These are phyloP conservation scores for Masticophis lateralis DNA, from an alignment of 2,797 vertebrate genomes.

Conservation along the genomic window DNA sequence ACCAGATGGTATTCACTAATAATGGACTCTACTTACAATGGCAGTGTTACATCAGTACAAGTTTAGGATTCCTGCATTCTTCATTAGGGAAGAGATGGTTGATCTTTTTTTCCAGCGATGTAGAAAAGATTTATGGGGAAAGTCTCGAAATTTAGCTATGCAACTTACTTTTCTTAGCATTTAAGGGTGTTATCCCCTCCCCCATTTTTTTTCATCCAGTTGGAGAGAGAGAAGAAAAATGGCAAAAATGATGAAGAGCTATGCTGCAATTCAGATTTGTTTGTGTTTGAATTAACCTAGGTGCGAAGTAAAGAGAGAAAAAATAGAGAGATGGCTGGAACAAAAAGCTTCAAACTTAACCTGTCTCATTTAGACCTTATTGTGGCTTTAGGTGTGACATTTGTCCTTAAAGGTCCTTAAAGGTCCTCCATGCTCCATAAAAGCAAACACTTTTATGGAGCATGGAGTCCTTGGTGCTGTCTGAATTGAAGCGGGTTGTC, in stretches of 20 bases:
- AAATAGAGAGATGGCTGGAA: too few species aligned
- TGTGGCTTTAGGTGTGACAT: background rate
- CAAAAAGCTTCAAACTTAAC: background rate
- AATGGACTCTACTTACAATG: background rate
- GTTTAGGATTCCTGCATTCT: background rate
- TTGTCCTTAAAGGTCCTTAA: background rate
- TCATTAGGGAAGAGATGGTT: background rate
- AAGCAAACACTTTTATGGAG: background rate
- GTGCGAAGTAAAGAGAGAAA: background rate
- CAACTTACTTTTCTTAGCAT: background rate
- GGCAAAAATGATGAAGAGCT: background rate
- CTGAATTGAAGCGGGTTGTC: too few species aligned
- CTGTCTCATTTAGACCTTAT: background rate
- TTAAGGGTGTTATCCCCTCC: background rate
- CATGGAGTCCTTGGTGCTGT: background rate
- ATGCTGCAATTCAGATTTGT: background rate
- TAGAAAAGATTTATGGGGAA: background rate
- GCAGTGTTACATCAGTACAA: background rate
- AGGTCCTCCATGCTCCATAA: fast-evolving
- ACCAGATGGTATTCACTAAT: background rate
- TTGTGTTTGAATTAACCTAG: background rate
- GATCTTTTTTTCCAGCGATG: background rate
- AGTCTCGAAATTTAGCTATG: background rate
- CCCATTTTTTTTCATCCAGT: background rate
- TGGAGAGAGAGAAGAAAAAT: background rate